Percentiles rank a stretch among this genome's conserved stretches.
These are phyloP conservation scores for Parauchenoglanis ngamensis DNA, from an alignment of 2,797 vertebrate species.

Conservation along the genomic window DNA sequence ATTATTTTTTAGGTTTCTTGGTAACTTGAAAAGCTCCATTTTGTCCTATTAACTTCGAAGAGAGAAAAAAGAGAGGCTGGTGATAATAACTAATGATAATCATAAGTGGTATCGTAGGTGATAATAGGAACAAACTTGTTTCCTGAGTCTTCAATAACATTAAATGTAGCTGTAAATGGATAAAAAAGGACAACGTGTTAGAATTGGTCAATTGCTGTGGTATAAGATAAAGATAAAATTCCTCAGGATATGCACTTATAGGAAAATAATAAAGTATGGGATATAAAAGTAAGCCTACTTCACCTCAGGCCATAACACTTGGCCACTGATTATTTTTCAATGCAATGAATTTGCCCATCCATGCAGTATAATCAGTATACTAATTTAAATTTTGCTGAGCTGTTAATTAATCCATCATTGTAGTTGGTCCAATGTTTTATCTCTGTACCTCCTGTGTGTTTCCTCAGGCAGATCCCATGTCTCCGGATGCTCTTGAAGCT, in stretches of 20 bases:
- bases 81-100: not conserved
- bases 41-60: not conserved
- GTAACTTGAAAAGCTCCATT: not conserved
- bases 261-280: not conserved
- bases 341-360: not conserved
- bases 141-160: not conserved
- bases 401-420: not conserved
- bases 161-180: not conserved
- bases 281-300: not conserved
- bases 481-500: conserved; percentile 68
- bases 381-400: not conserved
- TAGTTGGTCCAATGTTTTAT: not conserved
- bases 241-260: not conserved
- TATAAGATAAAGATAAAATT: not conserved
- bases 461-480: conserved; percentile 57
- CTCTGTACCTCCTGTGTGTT: not conserved
- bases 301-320: too few species aligned
- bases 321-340: not conserved
- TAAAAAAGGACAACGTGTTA: not conserved
- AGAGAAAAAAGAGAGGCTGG: not conserved
- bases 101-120: not conserved
- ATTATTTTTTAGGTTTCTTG: not conserved
- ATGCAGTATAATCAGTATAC: not conserved
- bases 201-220: not conserved
- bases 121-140: not conserved